A percentile compares a stretch with the other conserved stretches of the same genome.
Conservation (phyloP, 37 sponge, comb jelly and placozoan species). For the Spongilla lacustris region DNA sequence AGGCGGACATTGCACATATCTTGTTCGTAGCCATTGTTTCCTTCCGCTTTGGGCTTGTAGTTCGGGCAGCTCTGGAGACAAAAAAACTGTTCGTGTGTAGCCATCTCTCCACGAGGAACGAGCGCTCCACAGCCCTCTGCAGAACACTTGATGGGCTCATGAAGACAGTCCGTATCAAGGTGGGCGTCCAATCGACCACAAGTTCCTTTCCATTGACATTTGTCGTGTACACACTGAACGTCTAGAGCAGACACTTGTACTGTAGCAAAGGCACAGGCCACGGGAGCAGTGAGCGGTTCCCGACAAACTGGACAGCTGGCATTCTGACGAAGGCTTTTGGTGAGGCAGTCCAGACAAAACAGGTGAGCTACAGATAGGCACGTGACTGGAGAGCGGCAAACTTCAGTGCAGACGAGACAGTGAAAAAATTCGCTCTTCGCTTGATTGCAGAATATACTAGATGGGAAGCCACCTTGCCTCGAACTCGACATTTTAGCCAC, state of each 20-base stretch:
- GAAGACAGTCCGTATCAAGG: not conserved
- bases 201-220: not conserved
- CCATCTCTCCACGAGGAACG: not conserved
- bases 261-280: not conserved
- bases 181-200: not conserved
- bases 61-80: not conserved
- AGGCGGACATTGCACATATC: not conserved
- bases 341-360: not conserved
- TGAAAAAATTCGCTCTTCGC: not conserved
- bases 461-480: too few species aligned
- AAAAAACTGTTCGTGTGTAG: not conserved
- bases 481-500: too few species aligned
- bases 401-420: not conserved
- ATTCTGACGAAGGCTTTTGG: not conserved
- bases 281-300: not conserved
- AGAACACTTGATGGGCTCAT: not conserved
- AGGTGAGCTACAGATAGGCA: not conserved
- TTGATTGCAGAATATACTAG: not conserved
- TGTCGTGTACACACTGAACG: not conserved
- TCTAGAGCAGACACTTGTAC: not conserved
- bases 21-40: not conserved
- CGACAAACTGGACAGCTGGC: not conserved
- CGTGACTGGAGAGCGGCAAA: not conserved
- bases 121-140: not conserved
- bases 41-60: not conserved